Evolutionary conservation across 2,797 vertebrate species (phyloP).

Genomic region (Trachurus trachurus): DNA sequence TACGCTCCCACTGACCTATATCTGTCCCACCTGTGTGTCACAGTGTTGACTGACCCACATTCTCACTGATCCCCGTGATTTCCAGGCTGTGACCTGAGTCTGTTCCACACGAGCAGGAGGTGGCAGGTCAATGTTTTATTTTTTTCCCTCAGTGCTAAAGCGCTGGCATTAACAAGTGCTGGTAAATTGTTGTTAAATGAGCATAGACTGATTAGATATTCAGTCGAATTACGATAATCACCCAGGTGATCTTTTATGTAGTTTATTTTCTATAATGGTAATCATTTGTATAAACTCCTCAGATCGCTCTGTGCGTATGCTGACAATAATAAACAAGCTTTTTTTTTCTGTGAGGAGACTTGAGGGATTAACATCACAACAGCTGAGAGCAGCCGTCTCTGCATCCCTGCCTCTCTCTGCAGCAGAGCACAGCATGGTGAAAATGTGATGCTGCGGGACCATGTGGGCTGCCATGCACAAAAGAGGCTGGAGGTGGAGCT

Average conservation of each 20-base stretch:
- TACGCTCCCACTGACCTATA: constrained; percentile 68
- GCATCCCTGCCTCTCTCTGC: constrained; percentile 54
- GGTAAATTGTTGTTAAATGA: not conserved
- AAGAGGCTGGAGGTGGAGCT: constrained; percentile 67
- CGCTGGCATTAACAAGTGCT: not conserved
- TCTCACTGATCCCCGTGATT: constrained; percentile 62
- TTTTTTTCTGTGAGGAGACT: constrained; percentile 43
- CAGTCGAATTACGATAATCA: not conserved
- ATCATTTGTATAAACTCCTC: constrained; percentile 13
- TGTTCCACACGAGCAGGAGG: constrained; percentile 38
- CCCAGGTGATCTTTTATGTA: not conserved
- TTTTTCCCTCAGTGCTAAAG: not conserved
- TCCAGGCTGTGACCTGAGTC: constrained; percentile 42
- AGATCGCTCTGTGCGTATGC: constrained; percentile 26
- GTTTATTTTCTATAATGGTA: constrained; percentile 1
- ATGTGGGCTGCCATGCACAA: constrained; percentile 75
- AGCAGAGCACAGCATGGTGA: constrained; percentile 65
- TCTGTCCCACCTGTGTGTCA: constrained; percentile 74
- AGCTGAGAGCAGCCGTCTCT: constrained; percentile 47
- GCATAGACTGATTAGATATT: not conserved
- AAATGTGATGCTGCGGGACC: constrained; percentile 80
- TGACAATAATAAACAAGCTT: constrained; percentile 38
- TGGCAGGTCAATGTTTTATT: constrained; percentile 15
- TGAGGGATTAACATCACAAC: constrained; percentile 47
- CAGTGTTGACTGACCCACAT: constrained; percentile 70